phyloP scores from a whole-genome alignment of 2,797 vertebrate genomes.

The Scolopax rusticola region DNA sequence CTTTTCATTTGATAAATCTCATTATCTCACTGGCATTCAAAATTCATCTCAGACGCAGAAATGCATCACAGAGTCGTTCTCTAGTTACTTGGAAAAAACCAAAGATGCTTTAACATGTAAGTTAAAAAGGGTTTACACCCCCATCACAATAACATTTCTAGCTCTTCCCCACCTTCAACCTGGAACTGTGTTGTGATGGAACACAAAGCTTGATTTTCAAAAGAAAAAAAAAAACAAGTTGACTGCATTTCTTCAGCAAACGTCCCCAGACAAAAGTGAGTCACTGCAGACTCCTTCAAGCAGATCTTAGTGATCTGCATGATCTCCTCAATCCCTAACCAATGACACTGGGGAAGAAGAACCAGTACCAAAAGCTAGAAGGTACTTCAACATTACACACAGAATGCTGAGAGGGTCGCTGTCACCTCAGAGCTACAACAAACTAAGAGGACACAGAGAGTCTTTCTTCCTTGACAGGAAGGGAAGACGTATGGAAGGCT shows the following conservation, averaged over 20 bases:
- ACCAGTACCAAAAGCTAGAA: background rate
- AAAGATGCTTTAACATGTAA: background rate
- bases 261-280: background rate
- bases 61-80: background rate
- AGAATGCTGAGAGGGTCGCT: background rate
- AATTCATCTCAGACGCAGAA: slow-evolving; percentile 32
- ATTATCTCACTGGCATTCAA: slow-evolving; percentile 48
- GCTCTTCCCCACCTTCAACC: background rate
- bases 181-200: background rate
- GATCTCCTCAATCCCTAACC: background rate
- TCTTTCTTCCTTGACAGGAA: background rate
- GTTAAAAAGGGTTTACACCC: background rate
- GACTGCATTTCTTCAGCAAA: background rate
- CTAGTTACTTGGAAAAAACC: background rate
- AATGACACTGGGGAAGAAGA: background rate
- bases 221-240: slow-evolving; percentile 31
- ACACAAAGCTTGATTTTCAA: background rate
- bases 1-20: slow-evolving; percentile 61
- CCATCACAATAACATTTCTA: background rate
- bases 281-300: slow-evolving; percentile 4
- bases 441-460: background rate
- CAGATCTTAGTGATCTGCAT: background rate
- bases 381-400: background rate
- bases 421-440: background rate
- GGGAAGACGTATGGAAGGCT: accelerated